A percentile compares a stretch with the other conserved stretches of the same genome.
Conservation (phyloP, 2,113 vertebrate species). For the Eublepharis macularius region DNA sequence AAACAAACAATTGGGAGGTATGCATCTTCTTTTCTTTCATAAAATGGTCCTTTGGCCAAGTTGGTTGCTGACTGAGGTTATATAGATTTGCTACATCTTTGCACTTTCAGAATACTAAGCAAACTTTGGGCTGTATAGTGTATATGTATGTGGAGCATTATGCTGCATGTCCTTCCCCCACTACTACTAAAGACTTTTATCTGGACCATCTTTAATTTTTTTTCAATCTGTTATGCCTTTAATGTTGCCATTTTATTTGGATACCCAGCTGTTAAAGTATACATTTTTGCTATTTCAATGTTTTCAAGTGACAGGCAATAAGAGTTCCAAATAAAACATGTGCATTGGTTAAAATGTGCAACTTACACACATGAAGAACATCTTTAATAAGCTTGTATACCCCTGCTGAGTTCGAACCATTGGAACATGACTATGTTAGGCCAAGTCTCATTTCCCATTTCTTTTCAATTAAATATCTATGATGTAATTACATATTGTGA, state of each 20-base stretch:
- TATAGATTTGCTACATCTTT: background rate
- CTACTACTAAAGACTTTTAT: background rate
- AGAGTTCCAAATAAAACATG: slow-evolving; percentile 41
- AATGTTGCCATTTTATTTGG: background rate
- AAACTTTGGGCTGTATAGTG: background rate
- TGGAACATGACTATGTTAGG: slow-evolving; percentile 79
- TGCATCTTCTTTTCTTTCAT: background rate
- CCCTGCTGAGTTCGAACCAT: slow-evolving; percentile 72
- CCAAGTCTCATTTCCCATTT: slow-evolving; percentile 69
- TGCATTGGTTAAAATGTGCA: slow-evolving; percentile 50
- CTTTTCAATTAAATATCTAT: slow-evolving; percentile 79
- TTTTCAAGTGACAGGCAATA: slow-evolving; percentile 37
- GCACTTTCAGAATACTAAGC: background rate
- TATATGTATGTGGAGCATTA: background rate
- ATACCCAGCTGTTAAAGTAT: slow-evolving; percentile 32
- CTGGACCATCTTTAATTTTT: background rate
- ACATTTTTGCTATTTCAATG: slow-evolving; percentile 9
- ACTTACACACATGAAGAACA: slow-evolving; percentile 57
- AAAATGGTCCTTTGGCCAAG: background rate
- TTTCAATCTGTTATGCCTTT: slow-evolving; percentile 15
- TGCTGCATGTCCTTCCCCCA: background rate
- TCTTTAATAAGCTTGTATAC: slow-evolving; percentile 70
- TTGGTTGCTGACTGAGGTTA: background rate
- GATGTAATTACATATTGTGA: slow-evolving; percentile 79
- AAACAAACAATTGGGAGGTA: background rate